Percentiles rank a stretch among this genome's conserved stretches.
These are phyloP conservation scores for Gymnogyps californianus DNA, from an alignment of 2,113 vertebrate species.

Conservation along the genomic window DNA sequence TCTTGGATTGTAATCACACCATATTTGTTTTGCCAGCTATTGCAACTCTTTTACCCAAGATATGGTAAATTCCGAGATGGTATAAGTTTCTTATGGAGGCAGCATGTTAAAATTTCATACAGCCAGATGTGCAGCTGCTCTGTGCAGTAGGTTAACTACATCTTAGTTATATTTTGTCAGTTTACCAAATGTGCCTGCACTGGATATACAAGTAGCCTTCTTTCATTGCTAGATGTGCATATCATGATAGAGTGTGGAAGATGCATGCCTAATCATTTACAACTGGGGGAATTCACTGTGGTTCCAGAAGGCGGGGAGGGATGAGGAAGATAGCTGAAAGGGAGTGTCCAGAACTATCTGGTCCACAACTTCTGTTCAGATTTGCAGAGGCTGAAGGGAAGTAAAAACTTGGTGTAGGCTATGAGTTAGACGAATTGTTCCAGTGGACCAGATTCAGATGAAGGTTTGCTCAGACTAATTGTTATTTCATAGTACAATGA, in stretches of 20 bases:
- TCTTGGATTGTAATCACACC: neutral
- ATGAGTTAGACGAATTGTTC: neutral
- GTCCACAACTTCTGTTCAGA: neutral
- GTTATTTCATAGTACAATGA: neutral
- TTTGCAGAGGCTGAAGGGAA: neutral
- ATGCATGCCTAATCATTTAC: neutral
- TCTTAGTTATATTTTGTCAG: neutral
- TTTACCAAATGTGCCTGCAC: neutral
- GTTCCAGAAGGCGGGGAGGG: rapidly evolving
- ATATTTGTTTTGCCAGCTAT: neutral
- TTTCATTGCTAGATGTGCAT: neutral
- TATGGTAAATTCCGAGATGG: neutral
- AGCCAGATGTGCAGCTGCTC: neutral
- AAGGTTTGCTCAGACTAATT: neutral
- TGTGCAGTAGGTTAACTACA: neutral
- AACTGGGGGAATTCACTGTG: neutral
- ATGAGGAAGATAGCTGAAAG: neutral
- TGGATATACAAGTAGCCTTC: neutral
- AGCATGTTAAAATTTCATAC: neutral
- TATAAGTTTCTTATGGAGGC: rapidly evolving
- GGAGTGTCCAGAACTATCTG: neutral
- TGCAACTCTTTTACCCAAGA: neutral
- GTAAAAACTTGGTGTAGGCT: neutral
- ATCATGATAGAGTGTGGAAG: neutral
- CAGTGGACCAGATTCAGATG: neutral